A percentile compares a stretch with the other conserved stretches of the same genome.
Conservation (phyloP, 2,113 vertebrate species). For the Todiramphus saurophagus region DNA sequence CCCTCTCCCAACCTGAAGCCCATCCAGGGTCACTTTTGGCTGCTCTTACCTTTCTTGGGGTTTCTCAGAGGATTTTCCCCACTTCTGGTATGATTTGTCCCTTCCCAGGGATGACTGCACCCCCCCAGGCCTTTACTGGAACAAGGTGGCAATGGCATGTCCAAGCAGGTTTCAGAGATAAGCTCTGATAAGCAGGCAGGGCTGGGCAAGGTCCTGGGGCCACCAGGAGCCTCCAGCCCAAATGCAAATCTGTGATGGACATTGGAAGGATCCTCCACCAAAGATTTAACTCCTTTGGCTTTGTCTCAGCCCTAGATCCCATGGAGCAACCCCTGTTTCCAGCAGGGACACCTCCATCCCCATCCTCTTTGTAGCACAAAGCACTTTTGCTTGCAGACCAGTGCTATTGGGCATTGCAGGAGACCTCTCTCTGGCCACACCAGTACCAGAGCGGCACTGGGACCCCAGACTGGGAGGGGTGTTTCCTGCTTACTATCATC, state of each 20-base stretch:
- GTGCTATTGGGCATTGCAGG: fast-evolving
- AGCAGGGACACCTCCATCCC: neutral
- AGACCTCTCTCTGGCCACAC: neutral
- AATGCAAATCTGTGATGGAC: fast-evolving
- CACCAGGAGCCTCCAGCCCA: neutral
- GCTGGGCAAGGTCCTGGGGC: neutral
- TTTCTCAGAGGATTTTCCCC: neutral
- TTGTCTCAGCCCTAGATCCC: neutral
- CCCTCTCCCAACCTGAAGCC: neutral
- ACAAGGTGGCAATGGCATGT: fast-evolving
- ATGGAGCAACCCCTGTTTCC: neutral
- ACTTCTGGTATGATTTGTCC: neutral
- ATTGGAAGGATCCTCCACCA: neutral
- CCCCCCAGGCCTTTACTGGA: neutral
- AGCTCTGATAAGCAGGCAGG: neutral
- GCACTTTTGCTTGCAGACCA: neutral
- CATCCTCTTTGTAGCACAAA: neutral
- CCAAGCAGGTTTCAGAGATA: neutral
- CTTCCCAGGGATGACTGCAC: neutral
- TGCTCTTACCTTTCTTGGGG: neutral
- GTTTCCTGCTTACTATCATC: neutral
- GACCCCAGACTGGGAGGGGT: neutral
- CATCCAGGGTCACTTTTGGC: neutral
- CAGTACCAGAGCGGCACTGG: neutral
- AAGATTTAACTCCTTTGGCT: neutral